Evolutionary conservation across 2,113 vertebrate genomes (phyloP).

Genomic region (Hymenochirus boettgeri): DNA sequence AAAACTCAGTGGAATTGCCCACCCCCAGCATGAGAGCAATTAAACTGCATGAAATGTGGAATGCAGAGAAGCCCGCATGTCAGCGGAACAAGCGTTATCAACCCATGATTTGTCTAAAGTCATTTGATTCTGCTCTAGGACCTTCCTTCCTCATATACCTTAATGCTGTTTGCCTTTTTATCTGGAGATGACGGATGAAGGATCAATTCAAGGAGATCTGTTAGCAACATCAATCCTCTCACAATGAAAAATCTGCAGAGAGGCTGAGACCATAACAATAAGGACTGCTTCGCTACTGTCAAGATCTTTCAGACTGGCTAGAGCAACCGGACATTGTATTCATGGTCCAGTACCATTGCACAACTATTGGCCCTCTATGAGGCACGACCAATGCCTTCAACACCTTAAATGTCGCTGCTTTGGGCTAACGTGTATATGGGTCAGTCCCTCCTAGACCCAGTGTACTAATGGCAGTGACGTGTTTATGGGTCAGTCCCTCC

Average conservation of each 20-base stretch:
- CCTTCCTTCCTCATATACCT: too few species aligned
- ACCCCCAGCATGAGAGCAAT: constrained; percentile 40
- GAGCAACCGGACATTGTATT: constrained; percentile 92
- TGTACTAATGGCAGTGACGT: too few species aligned
- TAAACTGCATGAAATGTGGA: constrained; percentile 65
- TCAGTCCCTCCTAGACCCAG: too few species aligned
- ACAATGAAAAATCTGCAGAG: constrained; percentile 81
- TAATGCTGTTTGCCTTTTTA: background rate
- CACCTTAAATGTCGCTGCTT: too few species aligned
- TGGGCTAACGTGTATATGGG: too few species aligned
- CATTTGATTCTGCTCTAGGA: too few species aligned
- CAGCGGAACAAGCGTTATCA: constrained; percentile 72
- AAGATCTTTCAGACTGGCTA: constrained; percentile 95
- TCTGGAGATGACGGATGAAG: too few species aligned
- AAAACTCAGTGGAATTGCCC: constrained; percentile 54
- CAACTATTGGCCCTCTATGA: too few species aligned
- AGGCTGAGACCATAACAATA: constrained; percentile 85
- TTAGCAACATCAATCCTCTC: constrained; percentile 78
- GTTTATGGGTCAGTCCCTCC: too few species aligned
- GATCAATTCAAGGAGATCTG: constrained; percentile 82
- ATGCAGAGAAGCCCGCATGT: constrained; percentile 59
- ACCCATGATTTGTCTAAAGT: too few species aligned
- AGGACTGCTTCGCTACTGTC: constrained; percentile 84
- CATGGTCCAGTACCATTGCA: constrained; percentile 79
- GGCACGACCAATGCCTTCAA: too few species aligned